Percentiles rank a stretch among this genome's conserved stretches.
phyloP scores from a whole-genome alignment of 2,797 vertebrate genomes.

The Mormyrops boulengeri region DNA sequence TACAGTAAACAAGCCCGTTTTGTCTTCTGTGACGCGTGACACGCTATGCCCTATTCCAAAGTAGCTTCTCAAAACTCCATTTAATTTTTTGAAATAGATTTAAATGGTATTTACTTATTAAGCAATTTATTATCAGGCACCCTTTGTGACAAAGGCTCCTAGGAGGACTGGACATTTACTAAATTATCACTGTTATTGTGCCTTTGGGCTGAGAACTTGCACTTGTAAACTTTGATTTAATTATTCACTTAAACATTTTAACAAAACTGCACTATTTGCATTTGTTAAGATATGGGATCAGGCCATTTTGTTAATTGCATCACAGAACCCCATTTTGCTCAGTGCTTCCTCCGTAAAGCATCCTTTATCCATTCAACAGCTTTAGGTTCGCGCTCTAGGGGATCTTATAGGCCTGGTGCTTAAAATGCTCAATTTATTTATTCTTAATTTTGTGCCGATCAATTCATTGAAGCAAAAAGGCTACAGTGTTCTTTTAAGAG shows the following conservation, averaged over 20 bases:
- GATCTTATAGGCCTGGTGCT: slow-evolving; percentile 92
- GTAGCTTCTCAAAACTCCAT: slow-evolving; percentile 62
- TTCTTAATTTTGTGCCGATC: slow-evolving; percentile 99
- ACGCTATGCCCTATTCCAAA: slow-evolving; percentile 32
- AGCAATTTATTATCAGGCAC: slow-evolving; percentile 61
- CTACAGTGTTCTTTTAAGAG: slow-evolving; percentile 99
- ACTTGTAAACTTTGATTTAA: slow-evolving; percentile 94
- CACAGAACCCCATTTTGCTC: slow-evolving; percentile 88
- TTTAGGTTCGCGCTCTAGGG: slow-evolving; percentile 93
- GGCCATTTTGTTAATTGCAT: slow-evolving; percentile 99
- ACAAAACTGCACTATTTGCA: slow-evolving; percentile 99
- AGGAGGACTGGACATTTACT: slow-evolving; percentile 75
- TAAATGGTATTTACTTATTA: slow-evolving; percentile 77
- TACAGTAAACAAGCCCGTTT: slow-evolving; percentile 9
- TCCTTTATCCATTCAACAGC: slow-evolving; percentile 91
- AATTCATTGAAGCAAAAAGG: slow-evolving; percentile 99
- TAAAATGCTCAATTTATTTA: slow-evolving; percentile 99
- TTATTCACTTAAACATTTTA: slow-evolving; percentile 99
- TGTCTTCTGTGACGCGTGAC: slow-evolving; percentile 39
- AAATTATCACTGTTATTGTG: slow-evolving; percentile 81
- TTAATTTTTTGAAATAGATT: slow-evolving; percentile 75
- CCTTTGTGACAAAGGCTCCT: slow-evolving; percentile 60
- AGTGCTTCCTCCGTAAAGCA: slow-evolving; percentile 86
- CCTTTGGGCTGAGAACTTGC: slow-evolving; percentile 76
- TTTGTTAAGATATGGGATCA: slow-evolving; percentile 98